phyloP scores from a whole-genome alignment of 2,888 invertebrate species.

The Vanessa cardui region DNA sequence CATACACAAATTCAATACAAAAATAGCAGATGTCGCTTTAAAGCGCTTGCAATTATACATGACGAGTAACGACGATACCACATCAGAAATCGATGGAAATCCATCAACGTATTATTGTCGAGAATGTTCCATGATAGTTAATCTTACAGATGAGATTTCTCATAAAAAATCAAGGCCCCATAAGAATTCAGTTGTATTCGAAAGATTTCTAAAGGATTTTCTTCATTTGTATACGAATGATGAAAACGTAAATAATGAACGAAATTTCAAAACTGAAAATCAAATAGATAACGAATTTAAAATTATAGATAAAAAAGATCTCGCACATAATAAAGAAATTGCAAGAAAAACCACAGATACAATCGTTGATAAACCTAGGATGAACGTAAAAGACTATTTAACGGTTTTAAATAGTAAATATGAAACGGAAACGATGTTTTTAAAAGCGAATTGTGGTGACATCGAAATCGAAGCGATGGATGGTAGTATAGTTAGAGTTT shows the following conservation, averaged over 20 bases:
- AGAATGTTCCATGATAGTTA: constrained; percentile 42
- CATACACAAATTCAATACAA: constrained; percentile 46
- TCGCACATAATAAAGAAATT: too few relatives aligned
- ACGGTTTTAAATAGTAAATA: constrained; percentile 18
- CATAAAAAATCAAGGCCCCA: constrained; percentile 46
- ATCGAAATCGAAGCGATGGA: constrained; percentile 38
- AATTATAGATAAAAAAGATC: not conserved
- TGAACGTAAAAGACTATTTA: constrained; percentile 8
- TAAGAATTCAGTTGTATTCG: constrained; percentile 41
- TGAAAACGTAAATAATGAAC: not conserved
- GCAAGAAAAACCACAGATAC: too few relatives aligned
- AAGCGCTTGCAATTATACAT: constrained; percentile 46
- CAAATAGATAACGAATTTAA: not conserved
- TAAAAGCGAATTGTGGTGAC: constrained; percentile 11
- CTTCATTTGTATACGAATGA: constrained; percentile 36
- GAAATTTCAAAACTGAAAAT: not conserved
- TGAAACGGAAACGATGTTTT: constrained; percentile 10
- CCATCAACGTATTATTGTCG: constrained; percentile 46
- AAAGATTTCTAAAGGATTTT: constrained; percentile 43
- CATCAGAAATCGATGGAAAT: constrained; percentile 12
- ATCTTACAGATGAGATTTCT: constrained; percentile 32
- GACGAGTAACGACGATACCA: not conserved
- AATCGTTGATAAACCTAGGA: not conserved
- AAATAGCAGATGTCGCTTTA: constrained; percentile 47
- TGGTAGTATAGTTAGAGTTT: constrained; percentile 37